Percentiles rank a stretch among this genome's conserved stretches.
Evolutionary conservation across 2,888 invertebrate species (phyloP).

Genomic region (Thymelicus lineola): DNA sequence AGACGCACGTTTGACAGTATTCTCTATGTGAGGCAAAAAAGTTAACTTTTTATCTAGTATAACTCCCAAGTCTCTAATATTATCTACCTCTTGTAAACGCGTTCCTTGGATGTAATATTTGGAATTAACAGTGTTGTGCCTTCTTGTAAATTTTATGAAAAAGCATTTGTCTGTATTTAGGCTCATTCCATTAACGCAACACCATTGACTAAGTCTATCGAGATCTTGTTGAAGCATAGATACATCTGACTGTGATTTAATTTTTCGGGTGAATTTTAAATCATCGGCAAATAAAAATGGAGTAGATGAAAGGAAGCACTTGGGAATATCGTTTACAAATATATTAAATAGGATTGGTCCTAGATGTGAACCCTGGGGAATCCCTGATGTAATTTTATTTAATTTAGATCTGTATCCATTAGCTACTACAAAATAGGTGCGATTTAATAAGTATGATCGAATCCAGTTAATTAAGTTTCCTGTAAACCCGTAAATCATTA

Average conservation of each 20-base stretch:
- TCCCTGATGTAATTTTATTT: conserved; percentile 25
- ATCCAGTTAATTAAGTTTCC: conserved; percentile 36
- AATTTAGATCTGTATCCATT: conserved; percentile 28
- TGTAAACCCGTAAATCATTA: conserved; percentile 20
- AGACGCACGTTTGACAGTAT: too few relatives aligned
- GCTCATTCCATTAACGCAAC: conserved; percentile 13
- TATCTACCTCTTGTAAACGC: conserved; percentile 6
- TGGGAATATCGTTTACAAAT: conserved; percentile 36
- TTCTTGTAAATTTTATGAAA: conserved; percentile 30
- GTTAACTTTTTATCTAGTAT: conserved; percentile 13
- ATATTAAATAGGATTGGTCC: conserved; percentile 40
- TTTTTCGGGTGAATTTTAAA: conserved; percentile 27
- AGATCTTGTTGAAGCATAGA: conserved; percentile 34
- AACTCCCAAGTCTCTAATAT: conserved; percentile 16
- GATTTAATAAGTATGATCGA: conserved; percentile 23
- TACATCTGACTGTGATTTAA: conserved; percentile 18
- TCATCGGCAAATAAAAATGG: conserved; percentile 33
- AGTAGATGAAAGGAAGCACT: conserved; percentile 19
- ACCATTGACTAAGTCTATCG: conserved; percentile 11
- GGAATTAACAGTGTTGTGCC: conserved; percentile 7
- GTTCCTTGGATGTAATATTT: conserved; percentile 16
- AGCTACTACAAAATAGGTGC: conserved; percentile 34
- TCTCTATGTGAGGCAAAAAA: conserved; percentile 20
- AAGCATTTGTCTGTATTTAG: conserved; percentile 32
- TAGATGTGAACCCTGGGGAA: conserved; percentile 42